Base-by-base conservation (phyloP, 2,888 invertebrate species). In the Amphipyra tragopoginis region DNA sequence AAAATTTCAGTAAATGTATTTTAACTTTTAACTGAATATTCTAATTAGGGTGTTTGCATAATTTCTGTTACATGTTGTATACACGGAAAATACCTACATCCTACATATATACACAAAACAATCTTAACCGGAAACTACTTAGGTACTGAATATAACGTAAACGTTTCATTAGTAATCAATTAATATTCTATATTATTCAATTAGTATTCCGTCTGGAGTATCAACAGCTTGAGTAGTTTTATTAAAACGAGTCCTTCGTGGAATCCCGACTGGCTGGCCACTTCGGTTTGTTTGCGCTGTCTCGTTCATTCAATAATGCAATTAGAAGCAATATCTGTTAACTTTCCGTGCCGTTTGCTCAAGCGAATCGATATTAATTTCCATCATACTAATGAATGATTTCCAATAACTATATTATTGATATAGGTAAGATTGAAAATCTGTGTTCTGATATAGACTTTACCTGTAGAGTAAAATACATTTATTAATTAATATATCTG, bases 321-420 rank as follows among this genome's bases (percentile, higher is more conserved):
- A 68, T 74, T 68, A 64, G 55, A 39, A 54, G 52, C 40, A 48
- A 54, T 59, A 51, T 51, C 57, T 42, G 26, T 52, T 45, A 54
- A 73, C 59, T 58, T 59, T 55, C 59, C 26, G 43, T 44, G 53
- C 64, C 45, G 40, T 57, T 68, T 40, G 13, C 10, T 45, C 42
- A 29, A 7, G 15, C n/a, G 9, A 44, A 53, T 72, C 59, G 48
- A 50, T 60, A 64, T 63, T 51, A 29, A 51, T 56, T 55, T 52
- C 21, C 45, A 57, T 73, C 44, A 52, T 8, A 26, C 40, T 42
- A 51, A 54, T 50, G 10, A 48, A 53, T 40, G 44, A 5, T n/a
- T 45, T 45, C 13, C 5, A 5, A 29, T 42, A 40, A 15, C 34
- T n/a, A 33, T 13, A 56, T 15, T 42, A 13, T 56, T 48, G 43